Percentiles rank a stretch among this genome's conserved stretches.
These are phyloP conservation scores for Aplochiton taeniatus DNA, from an alignment of 2,797 vertebrate genomes.

Conservation along the genomic window DNA sequence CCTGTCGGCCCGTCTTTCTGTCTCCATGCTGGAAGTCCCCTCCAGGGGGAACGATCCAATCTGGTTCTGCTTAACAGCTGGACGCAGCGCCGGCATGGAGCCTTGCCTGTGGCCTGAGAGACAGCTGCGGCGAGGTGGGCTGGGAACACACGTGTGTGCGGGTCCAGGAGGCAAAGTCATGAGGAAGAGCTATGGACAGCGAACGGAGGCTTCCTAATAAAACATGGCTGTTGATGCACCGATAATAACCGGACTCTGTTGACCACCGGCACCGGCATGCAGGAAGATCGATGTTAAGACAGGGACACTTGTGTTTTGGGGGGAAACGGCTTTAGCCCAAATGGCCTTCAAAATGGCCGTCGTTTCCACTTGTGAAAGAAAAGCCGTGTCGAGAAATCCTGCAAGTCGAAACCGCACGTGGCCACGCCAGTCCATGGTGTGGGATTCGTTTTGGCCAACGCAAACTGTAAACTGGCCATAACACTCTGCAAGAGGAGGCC, in stretches of 20 bases:
- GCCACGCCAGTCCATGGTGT: slow-evolving; percentile 35
- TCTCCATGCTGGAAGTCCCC: slow-evolving; percentile 34
- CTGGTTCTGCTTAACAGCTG: slow-evolving; percentile 65
- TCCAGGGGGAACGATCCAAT: slow-evolving; percentile 47
- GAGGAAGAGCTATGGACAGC: slow-evolving; percentile 13
- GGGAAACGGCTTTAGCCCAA: slow-evolving; percentile 17
- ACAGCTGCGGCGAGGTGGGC: slow-evolving; percentile 48
- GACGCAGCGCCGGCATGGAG: slow-evolving; percentile 57
- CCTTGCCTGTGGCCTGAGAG: slow-evolving; percentile 44
- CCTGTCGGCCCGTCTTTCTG: slow-evolving; percentile 25
- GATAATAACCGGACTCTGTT: slow-evolving; percentile 26
- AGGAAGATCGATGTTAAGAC: neutral
- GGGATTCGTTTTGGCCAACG: slow-evolving; percentile 61
- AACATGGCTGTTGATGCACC: slow-evolving; percentile 1
- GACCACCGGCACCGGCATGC: slow-evolving; percentile 16
- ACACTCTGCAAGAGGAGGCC: slow-evolving; percentile 53
- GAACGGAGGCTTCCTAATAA: slow-evolving; percentile 13
- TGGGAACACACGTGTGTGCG: slow-evolving; percentile 23
- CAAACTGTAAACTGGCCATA: slow-evolving; percentile 65
- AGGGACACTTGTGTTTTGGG: neutral
- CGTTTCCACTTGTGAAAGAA: no score
- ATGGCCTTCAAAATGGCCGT: slow-evolving; percentile 32
- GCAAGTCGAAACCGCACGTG: slow-evolving; percentile 37
- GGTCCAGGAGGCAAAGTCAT: slow-evolving; percentile 27
- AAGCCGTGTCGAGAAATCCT: slow-evolving; percentile 15